Evolutionary conservation across 2,113 vertebrate genomes (phyloP).

Genomic region (Carassius carassius): DNA sequence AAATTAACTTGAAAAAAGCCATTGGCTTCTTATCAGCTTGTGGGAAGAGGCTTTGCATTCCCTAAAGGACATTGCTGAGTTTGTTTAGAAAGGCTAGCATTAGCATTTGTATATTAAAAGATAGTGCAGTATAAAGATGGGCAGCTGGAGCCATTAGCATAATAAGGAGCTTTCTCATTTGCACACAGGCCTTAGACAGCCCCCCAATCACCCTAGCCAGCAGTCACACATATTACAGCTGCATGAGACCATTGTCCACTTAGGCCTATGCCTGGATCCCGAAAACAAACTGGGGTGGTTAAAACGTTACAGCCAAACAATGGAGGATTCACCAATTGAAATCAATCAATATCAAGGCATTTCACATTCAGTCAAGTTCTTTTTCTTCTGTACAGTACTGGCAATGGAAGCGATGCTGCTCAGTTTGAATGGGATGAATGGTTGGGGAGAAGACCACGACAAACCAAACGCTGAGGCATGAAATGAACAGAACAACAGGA

Average conservation of each 20-base stretch:
- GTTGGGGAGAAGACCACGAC: background rate
- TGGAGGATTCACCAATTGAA: slow-evolving; percentile 69
- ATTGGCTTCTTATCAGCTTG: slow-evolving; percentile 56
- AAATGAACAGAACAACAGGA: slow-evolving; percentile 34
- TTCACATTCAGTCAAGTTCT: slow-evolving; percentile 65
- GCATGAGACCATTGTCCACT: slow-evolving; percentile 74
- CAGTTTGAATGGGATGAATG: slow-evolving; percentile 31
- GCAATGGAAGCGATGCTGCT: slow-evolving; percentile 62
- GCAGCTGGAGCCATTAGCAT: slow-evolving; percentile 73
- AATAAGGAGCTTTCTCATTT: slow-evolving; percentile 80
- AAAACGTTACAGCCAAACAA: slow-evolving; percentile 74
- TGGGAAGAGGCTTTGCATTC: slow-evolving; percentile 55
- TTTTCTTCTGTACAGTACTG: slow-evolving; percentile 56
- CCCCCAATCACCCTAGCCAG: slow-evolving; percentile 57
- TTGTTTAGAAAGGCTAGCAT: slow-evolving; percentile 62
- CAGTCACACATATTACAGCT: slow-evolving; percentile 73
- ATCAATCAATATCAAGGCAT: slow-evolving; percentile 70
- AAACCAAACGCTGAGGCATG: background rate
- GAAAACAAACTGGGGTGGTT: slow-evolving; percentile 70
- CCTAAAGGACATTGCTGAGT: slow-evolving; percentile 56
- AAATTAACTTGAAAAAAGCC: slow-evolving; percentile 51
- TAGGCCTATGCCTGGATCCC: slow-evolving; percentile 62
- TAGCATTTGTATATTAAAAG: slow-evolving; percentile 78
- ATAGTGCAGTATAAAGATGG: slow-evolving; percentile 65
- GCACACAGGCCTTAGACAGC: slow-evolving; percentile 72